phyloP scores from a whole-genome alignment of 2,113 vertebrate species.

The Tapirus terrestris region DNA sequence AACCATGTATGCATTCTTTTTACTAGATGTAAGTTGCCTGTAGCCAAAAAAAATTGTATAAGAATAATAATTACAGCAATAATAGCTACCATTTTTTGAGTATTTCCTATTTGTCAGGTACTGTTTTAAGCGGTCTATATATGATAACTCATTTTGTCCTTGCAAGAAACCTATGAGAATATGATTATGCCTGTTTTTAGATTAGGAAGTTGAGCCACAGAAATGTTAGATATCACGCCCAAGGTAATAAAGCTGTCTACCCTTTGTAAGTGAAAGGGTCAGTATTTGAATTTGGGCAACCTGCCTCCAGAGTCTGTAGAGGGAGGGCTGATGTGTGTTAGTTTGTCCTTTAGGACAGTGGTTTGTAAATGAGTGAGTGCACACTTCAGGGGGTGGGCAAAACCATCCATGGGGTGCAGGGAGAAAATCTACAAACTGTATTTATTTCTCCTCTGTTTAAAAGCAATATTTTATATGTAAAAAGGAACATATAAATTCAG shows the following conservation, averaged over 20 bases:
- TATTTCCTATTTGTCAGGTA: background rate
- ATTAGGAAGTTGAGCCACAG: background rate
- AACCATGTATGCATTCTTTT: background rate
- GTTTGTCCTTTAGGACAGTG: background rate
- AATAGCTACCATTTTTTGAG: background rate
- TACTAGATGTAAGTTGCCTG: background rate
- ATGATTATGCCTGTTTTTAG: background rate
- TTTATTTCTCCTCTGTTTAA: background rate
- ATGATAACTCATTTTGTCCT: conserved; percentile 9
- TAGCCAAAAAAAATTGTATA: background rate
- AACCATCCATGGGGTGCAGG: background rate
- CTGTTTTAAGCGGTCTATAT: background rate
- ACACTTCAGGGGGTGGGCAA: background rate
- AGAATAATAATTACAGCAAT: background rate
- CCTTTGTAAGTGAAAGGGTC: background rate
- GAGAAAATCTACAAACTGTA: background rate
- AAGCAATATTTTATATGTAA: background rate
- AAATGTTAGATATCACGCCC: background rate
- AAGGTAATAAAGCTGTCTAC: background rate
- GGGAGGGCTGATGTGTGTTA: background rate
- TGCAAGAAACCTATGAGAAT: background rate
- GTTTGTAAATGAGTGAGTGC: background rate
- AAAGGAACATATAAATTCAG: background rate
- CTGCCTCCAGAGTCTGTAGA: background rate
- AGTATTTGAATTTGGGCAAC: background rate